These are phyloP conservation scores for Anoncus sp. DNA, from an alignment of 2,888 invertebrate genomes.

Conservation along the genomic window DNA sequence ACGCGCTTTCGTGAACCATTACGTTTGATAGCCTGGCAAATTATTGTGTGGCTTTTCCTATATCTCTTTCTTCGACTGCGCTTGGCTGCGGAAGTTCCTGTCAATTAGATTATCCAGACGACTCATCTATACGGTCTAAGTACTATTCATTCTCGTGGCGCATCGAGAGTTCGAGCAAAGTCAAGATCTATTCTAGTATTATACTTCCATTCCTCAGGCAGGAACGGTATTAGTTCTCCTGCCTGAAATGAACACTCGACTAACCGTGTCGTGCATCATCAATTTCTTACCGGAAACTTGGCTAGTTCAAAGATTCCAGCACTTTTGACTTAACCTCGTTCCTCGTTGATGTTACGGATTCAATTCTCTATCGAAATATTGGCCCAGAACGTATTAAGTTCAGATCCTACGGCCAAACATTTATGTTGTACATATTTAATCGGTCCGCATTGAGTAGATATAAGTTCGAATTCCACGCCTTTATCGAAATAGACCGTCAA, in stretches of 20 bases:
- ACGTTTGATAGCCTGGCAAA: constrained; percentile 23
- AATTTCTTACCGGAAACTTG: constrained; percentile 30
- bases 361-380: background rate
- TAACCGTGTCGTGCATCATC: constrained; percentile 27
- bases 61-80: constrained; percentile 9
- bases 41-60: constrained; percentile 15
- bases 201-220: constrained; percentile 18
- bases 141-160: constrained; percentile 26
- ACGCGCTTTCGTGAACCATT: constrained; percentile 2
- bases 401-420: too few relatives aligned
- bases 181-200: constrained; percentile 23
- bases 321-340: background rate
- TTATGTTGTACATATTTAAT: too few relatives aligned
- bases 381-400: too few relatives aligned
- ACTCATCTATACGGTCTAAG: constrained; percentile 25
- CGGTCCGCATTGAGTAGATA: too few relatives aligned
- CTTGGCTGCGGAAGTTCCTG: constrained; percentile 48
- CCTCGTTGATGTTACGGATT: background rate
- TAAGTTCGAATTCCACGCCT: too few relatives aligned
- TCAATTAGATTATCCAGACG: constrained; percentile 53
- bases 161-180: constrained; percentile 9
- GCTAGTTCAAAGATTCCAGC: constrained; percentile 1
- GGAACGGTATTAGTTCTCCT: background rate
- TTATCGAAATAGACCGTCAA: too few relatives aligned
- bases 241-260: constrained; percentile 4